phyloP scores from a whole-genome alignment of 92 coral and sea anemone genomes.

The Virgularia gustaviana region DNA sequence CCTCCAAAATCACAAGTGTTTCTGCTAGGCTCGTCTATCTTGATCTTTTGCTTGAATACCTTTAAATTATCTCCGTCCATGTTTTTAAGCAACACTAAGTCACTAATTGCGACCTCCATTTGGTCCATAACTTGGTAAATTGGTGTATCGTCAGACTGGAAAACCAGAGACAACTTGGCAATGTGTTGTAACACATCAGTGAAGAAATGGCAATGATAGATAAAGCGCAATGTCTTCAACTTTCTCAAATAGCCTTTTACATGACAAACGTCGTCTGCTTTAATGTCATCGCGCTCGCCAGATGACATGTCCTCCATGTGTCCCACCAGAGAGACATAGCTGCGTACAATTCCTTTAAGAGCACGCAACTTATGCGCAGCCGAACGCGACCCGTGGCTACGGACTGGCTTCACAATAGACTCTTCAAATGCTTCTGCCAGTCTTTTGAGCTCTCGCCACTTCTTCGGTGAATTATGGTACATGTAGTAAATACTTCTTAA shows the following conservation, averaged over 20 bases:
- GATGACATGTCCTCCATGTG: slow-evolving; percentile 41
- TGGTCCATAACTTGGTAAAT: neutral
- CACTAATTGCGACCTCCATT: neutral
- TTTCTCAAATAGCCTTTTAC: slow-evolving; percentile 28
- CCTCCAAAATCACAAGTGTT: neutral
- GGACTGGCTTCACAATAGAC: slow-evolving; percentile 30
- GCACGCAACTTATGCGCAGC: slow-evolving; percentile 15
- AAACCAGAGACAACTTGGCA: neutral
- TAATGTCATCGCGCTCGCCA: slow-evolving; percentile 19
- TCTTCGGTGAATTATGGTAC: slow-evolving; percentile 37
- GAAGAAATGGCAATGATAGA: neutral
- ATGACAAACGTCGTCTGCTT: slow-evolving; percentile 29
- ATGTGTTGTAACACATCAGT: neutral
- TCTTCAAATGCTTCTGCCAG: slow-evolving; percentile 15
- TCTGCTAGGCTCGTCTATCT: neutral
- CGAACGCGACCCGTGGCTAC: slow-evolving; percentile 39
- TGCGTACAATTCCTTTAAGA: slow-evolving; percentile 21
- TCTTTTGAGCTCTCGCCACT: slow-evolving; percentile 24
- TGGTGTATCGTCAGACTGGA: neutral
- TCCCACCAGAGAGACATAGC: slow-evolving; percentile 6
- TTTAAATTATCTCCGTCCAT: neutral
- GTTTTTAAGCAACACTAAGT: neutral
- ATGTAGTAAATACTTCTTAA: slow-evolving; percentile 21
- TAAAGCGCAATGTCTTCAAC: slow-evolving; percentile 14
- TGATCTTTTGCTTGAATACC: neutral